Base-by-base conservation (phyloP, 2,888 invertebrate species). In the Aphodius granarius region DNA sequence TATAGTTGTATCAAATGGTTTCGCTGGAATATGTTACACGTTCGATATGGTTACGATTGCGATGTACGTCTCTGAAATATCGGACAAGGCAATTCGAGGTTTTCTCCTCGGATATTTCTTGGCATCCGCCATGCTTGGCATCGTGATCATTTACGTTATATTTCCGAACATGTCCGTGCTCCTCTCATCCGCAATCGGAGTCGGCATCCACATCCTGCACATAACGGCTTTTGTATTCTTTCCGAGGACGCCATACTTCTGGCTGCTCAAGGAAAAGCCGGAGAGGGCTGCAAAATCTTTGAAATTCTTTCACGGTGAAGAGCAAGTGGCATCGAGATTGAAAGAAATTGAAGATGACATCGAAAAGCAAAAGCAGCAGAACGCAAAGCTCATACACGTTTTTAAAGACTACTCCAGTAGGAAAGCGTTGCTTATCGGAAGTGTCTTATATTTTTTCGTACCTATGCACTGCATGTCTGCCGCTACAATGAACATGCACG, bases 51-150 rank as follows among this genome's bases (percentile, higher is more conserved):
- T 72, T 6, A 62, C 20, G 19, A 17, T 63, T 16, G 62, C 72
- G 63, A 72, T 72, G 72, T 72, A 72, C 20, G 62, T 72, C 16
- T 23, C 62, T 6, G 72, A 72, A 63, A 72, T 72, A 9, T 23
- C 72, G 1, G 72, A 72, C 13, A 62, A 23, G 5, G 6, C 5
- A 5, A 72, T 72, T 13, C 23, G 72, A 20, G 72, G 72, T 15
- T 62, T 19, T 16, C 1, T 72, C 13, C 18, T 72, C 63, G 43
- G 62, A n/a, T 72, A 62, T 72, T 18, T 63, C 16, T 43, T 72
- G 6, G 20, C 63, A 4, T 16, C 62, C 5, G 72, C 63, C 18
- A 63, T 63, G 17, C 16, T 72, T 9, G 72, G 72, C 0, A 43
- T 62, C 6, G 4, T 72, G 9, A 3, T 6, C 3, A 62, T 62